Base-by-base conservation (phyloP, 2,113 vertebrate genomes). In the Panurus biarmicus region DNA sequence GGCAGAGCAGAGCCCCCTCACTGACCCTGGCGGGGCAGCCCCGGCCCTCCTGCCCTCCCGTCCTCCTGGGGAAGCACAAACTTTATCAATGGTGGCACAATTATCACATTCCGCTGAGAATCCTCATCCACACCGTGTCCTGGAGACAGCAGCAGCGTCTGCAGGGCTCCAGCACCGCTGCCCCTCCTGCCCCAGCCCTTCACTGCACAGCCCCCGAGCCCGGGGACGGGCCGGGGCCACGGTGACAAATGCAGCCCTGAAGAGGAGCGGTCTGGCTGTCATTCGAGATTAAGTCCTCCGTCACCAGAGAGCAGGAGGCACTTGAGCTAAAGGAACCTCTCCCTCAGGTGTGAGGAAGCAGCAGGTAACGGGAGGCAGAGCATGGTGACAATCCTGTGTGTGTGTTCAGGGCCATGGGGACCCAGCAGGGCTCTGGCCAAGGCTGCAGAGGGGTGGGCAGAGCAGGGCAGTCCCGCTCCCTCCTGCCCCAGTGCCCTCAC, bases 91-190 rank as follows among this genome's bases (percentile, higher is more conserved):
- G 7, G 35, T 14, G 42, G 6, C 44, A 66, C 42, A 36, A 35
- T 50, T n/a, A 3, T 3, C 60, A 0, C 36, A 4, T 28, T 40
- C 4, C 7, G 14, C 36, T 0, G 11, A 40, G 83, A 13, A 61
- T 47, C 53, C 38, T n/a, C 65, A 7, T 20, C 51, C 15, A 0
- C 29, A 0, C 16, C 48, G 0, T 1, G 42, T 66, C 64, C 73
- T 16, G 56, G 18, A 42, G 58, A 5, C 40, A 11, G 6, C 64
- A 18, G 93, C 82, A 71, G 76, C 56, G 4, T 5, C 40, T 42
- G 75, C 71, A 5, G 0, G 48, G 35, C 72, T 40, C 18, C 4
- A 5, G 62, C 15, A 0, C 38, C 0, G 2, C 58, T n/a, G 17
- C 28, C 36, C 17, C 44, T 11, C 42, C 79, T n/a, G 65, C 20